A percentile compares a stretch with the other conserved stretches of the same genome.
phyloP scores from a whole-genome alignment of 2,113 vertebrate genomes.

The Colaptes auratus region DNA sequence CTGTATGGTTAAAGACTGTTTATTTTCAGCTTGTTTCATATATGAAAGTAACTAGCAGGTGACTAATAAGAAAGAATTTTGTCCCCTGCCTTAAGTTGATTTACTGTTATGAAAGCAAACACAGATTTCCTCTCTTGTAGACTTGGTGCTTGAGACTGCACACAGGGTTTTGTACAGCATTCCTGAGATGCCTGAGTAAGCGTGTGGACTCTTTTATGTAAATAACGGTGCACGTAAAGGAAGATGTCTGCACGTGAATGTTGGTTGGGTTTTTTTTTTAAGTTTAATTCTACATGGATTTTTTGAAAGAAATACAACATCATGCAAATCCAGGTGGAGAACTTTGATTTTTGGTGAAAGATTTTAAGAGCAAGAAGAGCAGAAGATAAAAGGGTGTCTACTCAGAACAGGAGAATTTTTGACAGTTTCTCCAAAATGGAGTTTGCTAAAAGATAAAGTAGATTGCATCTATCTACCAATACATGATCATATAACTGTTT shows the following conservation, averaged over 20 bases:
- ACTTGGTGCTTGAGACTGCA: slow-evolving; percentile 19
- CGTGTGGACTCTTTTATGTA: background rate
- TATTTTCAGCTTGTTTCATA: background rate
- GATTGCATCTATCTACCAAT: background rate
- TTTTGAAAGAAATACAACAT: background rate
- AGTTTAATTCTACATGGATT: background rate
- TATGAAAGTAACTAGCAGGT: slow-evolving; percentile 41
- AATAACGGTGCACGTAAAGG: background rate
- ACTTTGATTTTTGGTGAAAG: slow-evolving; percentile 66
- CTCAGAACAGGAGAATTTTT: background rate
- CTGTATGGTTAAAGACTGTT: background rate
- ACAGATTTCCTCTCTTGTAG: slow-evolving; percentile 58
- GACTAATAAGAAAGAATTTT: slow-evolving; percentile 25
- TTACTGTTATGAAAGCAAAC: slow-evolving; percentile 61
- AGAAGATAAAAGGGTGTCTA: background rate
- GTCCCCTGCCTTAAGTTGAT: slow-evolving; percentile 20
- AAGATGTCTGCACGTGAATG: background rate
- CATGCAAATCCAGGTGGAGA: slow-evolving; percentile 50
- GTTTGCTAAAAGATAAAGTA: background rate
- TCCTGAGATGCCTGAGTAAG: slow-evolving; percentile 56
- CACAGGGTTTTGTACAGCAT: slow-evolving; percentile 33
- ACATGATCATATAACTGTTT: background rate
- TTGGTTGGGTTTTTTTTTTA: background rate
- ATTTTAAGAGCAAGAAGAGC: slow-evolving; percentile 50
- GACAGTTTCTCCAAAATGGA: background rate